These are phyloP conservation scores for Drosophila hydei DNA, from an alignment of 1,140 invertebrate species.

Conservation along the genomic window DNA sequence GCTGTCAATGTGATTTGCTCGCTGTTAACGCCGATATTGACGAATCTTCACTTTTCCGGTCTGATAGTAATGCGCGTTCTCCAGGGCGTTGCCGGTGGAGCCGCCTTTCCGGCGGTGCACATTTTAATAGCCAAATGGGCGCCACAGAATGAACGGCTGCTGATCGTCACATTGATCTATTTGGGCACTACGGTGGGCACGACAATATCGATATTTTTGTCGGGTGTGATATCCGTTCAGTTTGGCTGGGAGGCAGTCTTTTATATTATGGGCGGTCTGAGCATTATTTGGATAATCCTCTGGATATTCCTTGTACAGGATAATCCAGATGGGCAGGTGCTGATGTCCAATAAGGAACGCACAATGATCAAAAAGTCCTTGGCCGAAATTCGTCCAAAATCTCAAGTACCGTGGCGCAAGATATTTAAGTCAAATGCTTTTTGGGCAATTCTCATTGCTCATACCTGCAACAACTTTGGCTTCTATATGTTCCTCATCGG, in stretches of 20 bases:
- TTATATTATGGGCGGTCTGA: conserved; percentile 90
- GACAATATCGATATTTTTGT: conserved; percentile 89
- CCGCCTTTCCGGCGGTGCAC: conserved; percentile 91
- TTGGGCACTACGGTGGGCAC: conserved; percentile 90
- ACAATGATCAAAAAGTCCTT: conserved; percentile 87
- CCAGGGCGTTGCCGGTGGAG: conserved; percentile 92
- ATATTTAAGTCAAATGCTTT: conserved; percentile 90
- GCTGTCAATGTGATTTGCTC: conserved; percentile 90
- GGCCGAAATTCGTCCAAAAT: conserved; percentile 65
- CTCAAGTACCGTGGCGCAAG: conserved; percentile 87
- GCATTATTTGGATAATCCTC: conserved; percentile 88
- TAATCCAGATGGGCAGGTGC: conserved; percentile 89
- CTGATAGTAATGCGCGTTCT: conserved; percentile 88
- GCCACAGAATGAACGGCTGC: conserved; percentile 89
- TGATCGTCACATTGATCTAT: conserved; percentile 88
- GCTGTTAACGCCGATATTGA: conserved; percentile 87
- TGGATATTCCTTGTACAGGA: conserved; percentile 89
- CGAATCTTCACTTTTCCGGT: conserved; percentile 86
- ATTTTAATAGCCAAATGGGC: conserved; percentile 85
- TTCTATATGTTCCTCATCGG: conserved; percentile 97
- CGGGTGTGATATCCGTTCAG: conserved; percentile 87
- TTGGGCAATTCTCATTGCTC: conserved; percentile 88
- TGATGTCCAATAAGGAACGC: conserved; percentile 89
- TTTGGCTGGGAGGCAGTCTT: conserved; percentile 90
- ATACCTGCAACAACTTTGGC: conserved; percentile 95